A percentile compares a stretch with the other conserved stretches of the same genome.
phyloP scores from a whole-genome alignment of 2,888 invertebrate genomes.

The Hydrotaea cyrtoneurina region DNA sequence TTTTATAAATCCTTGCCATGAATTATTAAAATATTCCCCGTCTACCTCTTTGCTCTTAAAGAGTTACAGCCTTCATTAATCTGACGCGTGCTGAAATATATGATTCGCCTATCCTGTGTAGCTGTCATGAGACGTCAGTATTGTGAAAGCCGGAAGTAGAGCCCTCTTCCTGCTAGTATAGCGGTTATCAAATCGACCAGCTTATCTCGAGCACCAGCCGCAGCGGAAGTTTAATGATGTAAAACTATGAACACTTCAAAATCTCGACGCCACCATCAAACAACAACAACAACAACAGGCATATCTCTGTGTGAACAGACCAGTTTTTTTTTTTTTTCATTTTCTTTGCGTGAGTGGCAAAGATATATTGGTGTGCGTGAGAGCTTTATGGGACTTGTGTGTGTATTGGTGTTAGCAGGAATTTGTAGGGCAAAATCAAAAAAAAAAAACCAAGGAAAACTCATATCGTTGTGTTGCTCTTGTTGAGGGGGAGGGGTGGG shows the following conservation, averaged over 20 bases:
- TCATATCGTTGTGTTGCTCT: too few relatives aligned
- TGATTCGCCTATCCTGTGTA: background rate
- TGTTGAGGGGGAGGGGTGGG: too few relatives aligned
- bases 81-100: background rate
- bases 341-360: too few relatives aligned
- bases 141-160: background rate
- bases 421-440: too few relatives aligned
- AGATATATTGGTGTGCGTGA: too few relatives aligned
- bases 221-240: slow-evolving; percentile 2
- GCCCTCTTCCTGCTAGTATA: background rate
- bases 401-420: too few relatives aligned
- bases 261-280: background rate
- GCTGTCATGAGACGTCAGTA: background rate
- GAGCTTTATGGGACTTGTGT: too few relatives aligned
- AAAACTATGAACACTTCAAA: background rate
- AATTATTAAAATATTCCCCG: background rate
- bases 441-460: too few relatives aligned
- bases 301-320: too few relatives aligned
- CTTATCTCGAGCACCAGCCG: background rate
- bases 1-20: background rate
- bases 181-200: background rate
- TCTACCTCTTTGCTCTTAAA: background rate
- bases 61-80: background rate
- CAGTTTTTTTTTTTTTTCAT: too few relatives aligned
- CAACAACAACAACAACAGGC: background rate